Evolutionary conservation across 1,140 invertebrate genomes (phyloP).

Genomic region (Drosophila subobscura): DNA sequence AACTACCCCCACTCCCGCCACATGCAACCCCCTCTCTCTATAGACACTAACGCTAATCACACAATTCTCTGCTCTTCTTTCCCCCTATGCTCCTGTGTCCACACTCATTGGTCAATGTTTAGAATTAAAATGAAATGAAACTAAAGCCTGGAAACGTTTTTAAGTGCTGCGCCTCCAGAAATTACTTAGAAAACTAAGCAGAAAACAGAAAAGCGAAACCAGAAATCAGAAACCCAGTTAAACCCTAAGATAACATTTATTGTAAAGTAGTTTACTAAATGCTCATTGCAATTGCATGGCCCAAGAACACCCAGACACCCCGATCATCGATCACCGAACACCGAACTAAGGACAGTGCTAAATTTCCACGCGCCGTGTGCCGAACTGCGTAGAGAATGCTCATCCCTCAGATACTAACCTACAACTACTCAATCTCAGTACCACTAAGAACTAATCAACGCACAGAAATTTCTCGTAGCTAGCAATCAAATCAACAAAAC

Average conservation of each 20-base stretch:
- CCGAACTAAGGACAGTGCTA: slow-evolving; percentile 9
- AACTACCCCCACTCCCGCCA: slow-evolving; percentile 14
- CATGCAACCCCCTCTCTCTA: slow-evolving; percentile 17
- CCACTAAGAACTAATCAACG: slow-evolving; percentile 52
- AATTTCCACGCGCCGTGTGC: slow-evolving; percentile 24
- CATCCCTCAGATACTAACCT: slow-evolving; percentile 35
- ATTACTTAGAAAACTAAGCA: slow-evolving; percentile 23
- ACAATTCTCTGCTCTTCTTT: slow-evolving; percentile 61
- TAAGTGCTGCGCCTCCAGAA: slow-evolving; percentile 26
- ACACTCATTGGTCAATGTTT: slow-evolving; percentile 48
- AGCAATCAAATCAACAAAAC: slow-evolving; percentile 28
- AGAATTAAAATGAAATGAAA: slow-evolving; percentile 65
- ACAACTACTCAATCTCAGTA: slow-evolving; percentile 37
- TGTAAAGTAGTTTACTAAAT: slow-evolving; percentile 6
- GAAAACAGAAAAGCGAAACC: slow-evolving; percentile 5
- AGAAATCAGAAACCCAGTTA: slow-evolving; percentile 6
- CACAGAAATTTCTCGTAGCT: slow-evolving; percentile 61
- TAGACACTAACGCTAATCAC: slow-evolving; percentile 58
- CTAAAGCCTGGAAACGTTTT: slow-evolving; percentile 24
- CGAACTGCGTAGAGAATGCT: slow-evolving; percentile 40
- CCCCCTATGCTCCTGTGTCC: slow-evolving; percentile 41
- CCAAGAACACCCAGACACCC: slow-evolving; percentile 7
- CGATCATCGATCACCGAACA: slow-evolving; percentile 5
- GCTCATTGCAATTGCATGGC: slow-evolving; percentile 12
- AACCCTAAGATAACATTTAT: slow-evolving; percentile 24